Conservation (phyloP, 2,113 vertebrate species). For the Phalacrocorax pelagicus region DNA sequence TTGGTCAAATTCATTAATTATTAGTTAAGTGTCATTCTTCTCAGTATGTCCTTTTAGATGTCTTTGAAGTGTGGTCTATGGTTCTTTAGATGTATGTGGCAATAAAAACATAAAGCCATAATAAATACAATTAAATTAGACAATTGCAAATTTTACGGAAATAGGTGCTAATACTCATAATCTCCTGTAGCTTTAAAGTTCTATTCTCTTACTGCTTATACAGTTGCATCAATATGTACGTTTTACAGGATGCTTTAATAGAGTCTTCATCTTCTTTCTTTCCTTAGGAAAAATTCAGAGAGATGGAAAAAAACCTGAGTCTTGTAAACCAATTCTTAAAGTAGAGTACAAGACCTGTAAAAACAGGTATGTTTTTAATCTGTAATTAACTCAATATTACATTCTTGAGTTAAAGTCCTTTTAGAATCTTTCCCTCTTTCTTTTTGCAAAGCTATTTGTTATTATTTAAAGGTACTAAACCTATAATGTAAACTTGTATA, state of each 20-base stretch:
- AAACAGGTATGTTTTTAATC: slow-evolving; percentile 81
- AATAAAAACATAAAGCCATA: background rate
- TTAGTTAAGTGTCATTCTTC: background rate
- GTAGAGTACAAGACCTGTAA: slow-evolving; percentile 96
- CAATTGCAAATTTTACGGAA: background rate
- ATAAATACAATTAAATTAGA: background rate
- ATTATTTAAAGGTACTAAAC: background rate
- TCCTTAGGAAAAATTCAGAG: slow-evolving; percentile 89
- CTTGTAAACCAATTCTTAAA: slow-evolving; percentile 98
- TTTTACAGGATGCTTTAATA: background rate
- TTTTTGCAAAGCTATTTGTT: background rate
- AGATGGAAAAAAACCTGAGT: slow-evolving; percentile 92
- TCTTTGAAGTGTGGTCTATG: background rate
- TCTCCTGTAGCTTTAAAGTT: background rate
- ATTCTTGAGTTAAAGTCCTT: background rate
- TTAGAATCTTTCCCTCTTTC: background rate
- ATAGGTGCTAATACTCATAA: background rate
- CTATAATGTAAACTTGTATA: background rate
- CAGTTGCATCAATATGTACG: background rate
- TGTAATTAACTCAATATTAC: background rate
- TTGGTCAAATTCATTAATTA: background rate
- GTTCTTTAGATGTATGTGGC: background rate
- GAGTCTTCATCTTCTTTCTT: slow-evolving; percentile 37
- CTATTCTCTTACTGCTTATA: background rate
- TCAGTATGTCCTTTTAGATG: background rate